phyloP scores from a whole-genome alignment of 2,797 vertebrate species.

The Chiroxiphia lanceolata region DNA sequence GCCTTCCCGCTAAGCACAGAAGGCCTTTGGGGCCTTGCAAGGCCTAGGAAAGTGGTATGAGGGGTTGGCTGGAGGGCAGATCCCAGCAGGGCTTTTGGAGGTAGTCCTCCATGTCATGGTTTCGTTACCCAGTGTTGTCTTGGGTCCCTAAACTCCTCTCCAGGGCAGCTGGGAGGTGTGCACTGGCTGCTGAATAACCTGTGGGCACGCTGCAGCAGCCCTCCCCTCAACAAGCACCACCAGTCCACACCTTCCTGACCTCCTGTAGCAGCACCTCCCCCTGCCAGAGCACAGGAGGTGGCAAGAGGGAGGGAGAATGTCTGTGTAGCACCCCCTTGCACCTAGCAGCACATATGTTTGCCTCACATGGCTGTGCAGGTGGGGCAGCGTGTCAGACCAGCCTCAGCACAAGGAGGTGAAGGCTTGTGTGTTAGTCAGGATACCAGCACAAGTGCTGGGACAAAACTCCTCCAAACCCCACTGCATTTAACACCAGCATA shows the following conservation, averaged over 20 bases:
- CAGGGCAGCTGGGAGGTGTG: accelerated
- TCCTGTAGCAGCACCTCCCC: neutral
- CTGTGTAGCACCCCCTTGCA: neutral
- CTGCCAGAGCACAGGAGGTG: neutral
- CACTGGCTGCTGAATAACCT: neutral
- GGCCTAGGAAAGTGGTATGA: accelerated
- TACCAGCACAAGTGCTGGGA: accelerated
- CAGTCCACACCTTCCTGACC: no score
- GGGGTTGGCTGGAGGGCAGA: no score
- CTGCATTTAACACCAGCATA: neutral
- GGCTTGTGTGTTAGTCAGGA: no score
- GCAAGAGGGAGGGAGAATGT: neutral
- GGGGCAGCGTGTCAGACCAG: accelerated
- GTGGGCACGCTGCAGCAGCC: neutral
- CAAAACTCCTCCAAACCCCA: accelerated
- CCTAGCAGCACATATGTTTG: accelerated
- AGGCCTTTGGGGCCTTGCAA: neutral
- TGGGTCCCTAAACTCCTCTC: neutral
- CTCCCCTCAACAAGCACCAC: neutral
- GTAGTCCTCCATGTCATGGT: neutral
- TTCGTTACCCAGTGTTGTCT: accelerated
- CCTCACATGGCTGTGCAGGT: accelerated
- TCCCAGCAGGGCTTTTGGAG: neutral
- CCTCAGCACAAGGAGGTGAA: accelerated
- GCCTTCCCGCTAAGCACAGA: neutral